phyloP scores from a whole-genome alignment of 2,797 vertebrate genomes.

The Enteromius anoplus region DNA sequence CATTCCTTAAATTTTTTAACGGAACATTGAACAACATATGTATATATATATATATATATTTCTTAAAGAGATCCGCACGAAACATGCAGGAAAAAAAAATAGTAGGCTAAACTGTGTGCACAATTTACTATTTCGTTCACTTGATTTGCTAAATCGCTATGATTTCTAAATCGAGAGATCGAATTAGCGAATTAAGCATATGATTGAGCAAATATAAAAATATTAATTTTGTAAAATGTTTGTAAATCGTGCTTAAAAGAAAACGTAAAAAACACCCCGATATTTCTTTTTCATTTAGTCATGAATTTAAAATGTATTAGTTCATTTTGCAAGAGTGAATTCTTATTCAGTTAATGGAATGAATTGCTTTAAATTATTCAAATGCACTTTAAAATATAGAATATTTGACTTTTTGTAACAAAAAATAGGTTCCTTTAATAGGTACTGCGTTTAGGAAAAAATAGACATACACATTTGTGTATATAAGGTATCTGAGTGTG shows the following conservation, averaged over 20 bases:
- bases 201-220: too few relatives aligned
- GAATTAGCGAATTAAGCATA: too few relatives aligned
- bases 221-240: too few relatives aligned
- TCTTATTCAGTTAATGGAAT: not conserved
- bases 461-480: conserved; percentile 9
- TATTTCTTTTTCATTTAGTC: not conserved
- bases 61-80: too few relatives aligned
- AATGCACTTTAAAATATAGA: not conserved
- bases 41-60: too few relatives aligned
- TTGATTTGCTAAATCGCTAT: too few relatives aligned
- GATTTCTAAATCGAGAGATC: too few relatives aligned
- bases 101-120: too few relatives aligned
- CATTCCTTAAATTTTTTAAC: not conserved
- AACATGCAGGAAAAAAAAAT: too few relatives aligned
- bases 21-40: not conserved
- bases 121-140: too few relatives aligned
- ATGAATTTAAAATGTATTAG: not conserved
- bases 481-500: not conserved
- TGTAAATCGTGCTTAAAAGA: too few relatives aligned
- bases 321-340: not conserved
- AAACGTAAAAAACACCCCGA: too few relatives aligned
- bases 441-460: not conserved
- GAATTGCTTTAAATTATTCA: not conserved
- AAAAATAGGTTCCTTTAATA: not conserved
- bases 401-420: conserved; percentile 7